A percentile compares a stretch with the other conserved stretches of the same genome.
phyloP scores from a whole-genome alignment of 2,888 invertebrate genomes.

The Sycophila texana region DNA sequence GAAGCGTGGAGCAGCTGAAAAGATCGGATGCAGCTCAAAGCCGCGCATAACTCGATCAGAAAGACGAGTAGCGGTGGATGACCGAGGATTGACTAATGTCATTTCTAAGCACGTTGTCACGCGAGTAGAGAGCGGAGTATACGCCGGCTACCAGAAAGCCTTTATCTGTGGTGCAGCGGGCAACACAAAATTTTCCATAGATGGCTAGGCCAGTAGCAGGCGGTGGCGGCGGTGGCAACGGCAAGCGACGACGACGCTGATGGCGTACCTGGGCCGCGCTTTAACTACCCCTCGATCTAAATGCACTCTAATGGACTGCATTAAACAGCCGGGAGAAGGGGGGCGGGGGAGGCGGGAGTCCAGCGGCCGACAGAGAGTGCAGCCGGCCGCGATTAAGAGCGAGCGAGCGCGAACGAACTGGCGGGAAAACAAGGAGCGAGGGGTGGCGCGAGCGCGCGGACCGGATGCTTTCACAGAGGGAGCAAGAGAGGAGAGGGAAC shows the following conservation, averaged over 20 bases:
- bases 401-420: constrained; percentile 62
- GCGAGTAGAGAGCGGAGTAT: constrained; percentile 7
- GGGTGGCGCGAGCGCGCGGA: background rate
- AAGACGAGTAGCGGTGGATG: too few species aligned
- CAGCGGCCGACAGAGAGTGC: constrained; percentile 2
- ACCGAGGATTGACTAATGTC: constrained; percentile 61
- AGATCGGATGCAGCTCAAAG: too few species aligned
- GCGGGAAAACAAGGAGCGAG: constrained; percentile 49
- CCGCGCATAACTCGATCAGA: too few species aligned
- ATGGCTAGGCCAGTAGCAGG: constrained; percentile 56
- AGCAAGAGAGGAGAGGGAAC: background rate
- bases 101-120: constrained; percentile 66
- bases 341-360: background rate
- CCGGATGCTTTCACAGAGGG: constrained; percentile 15
- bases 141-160: background rate
- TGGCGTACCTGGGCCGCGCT: constrained; percentile 60
- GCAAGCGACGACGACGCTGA: constrained; percentile 36
- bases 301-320: constrained; percentile 76
- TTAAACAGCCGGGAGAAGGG: constrained; percentile 68
- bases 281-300: constrained; percentile 75
- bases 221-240: constrained; percentile 49
- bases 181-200: constrained; percentile 69
- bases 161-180: background rate
- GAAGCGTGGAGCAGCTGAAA: too few species aligned
- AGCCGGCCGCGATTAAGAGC: constrained; percentile 25